Base-by-base conservation (phyloP, 2,797 vertebrate genomes). In the Apogon talboti region DNA sequence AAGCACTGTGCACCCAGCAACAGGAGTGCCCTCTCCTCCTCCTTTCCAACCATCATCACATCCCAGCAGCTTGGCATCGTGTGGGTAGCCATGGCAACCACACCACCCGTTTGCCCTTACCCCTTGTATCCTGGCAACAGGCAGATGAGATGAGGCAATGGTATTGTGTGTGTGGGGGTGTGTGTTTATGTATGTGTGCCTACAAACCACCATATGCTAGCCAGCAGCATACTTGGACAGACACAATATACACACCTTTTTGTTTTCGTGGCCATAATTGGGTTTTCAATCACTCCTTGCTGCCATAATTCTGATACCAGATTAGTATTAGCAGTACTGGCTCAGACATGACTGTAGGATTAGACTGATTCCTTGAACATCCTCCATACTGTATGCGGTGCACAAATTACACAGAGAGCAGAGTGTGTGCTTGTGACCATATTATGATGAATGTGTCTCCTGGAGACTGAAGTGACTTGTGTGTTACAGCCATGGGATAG, bases 71-170 rank as follows among this genome's bases (percentile, higher is more conserved):
- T 53, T 87, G 86, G 84, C 88, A 91, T 90, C 66, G 2, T 79
- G 78, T 65, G 41, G 55, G 86, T 92, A 51, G 51, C 74, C 85
- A 91, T 84, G 67, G 77, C 74, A 91, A 92, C 89, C 21, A 48
- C 76, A 82, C 59, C 71, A 71, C 82, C 83, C 68, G 0, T 77
- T 80, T 88, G 66, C 79, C 75, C 85, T 83, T 83, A 86, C 78
- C 84, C 65, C 74, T 79, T 80, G 92, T 93, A 89, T 92, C 93
- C 90, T 91, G 90, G 90, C 87, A 94, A 94, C 93, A 87, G 61
- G 78, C 83, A 81, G 66, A 85, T 62, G 35, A 78, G 78, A 79
- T 78, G 70, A 78, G 76, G 82, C 79, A 75, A 86, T 52, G 59
- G 66, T 48, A 70, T 43, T 56, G 62, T 76, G 71, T 42, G 30